A percentile compares a stretch with the other conserved stretches of the same genome.
Evolutionary conservation across 2,113 vertebrate species (phyloP).

Genomic region (Entomyzon cyanotis): DNA sequence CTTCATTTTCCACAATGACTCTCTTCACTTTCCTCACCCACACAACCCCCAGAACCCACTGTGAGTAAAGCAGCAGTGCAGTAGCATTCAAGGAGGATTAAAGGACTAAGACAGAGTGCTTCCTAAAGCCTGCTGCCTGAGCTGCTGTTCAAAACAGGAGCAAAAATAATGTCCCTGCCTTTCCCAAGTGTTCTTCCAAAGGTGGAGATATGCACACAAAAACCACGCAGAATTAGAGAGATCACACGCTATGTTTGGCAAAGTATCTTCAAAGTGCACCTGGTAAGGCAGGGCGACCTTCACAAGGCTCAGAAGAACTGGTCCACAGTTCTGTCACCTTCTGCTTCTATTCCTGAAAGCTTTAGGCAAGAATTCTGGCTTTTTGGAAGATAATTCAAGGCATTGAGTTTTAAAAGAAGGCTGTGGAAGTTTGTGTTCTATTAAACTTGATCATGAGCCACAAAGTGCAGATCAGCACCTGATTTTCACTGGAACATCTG

Average conservation of each 20-base stretch:
- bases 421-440: background rate
- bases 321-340: background rate
- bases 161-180: background rate
- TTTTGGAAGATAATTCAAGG: background rate
- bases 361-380: background rate
- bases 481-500: background rate
- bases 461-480: background rate
- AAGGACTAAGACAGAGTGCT: conserved; percentile 10
- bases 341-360: background rate
- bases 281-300: background rate
- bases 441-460: background rate
- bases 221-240: background rate
- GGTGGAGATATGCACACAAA: background rate
- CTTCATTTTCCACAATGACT: background rate
- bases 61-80: conserved; percentile 10
- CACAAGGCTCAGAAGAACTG: background rate
- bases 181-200: background rate
- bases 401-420: background rate
- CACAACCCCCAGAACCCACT: background rate
- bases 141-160: background rate
- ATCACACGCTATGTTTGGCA: background rate
- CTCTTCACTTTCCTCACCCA: background rate
- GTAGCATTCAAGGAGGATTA: conserved; percentile 46
- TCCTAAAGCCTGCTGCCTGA: background rate
- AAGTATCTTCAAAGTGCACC: background rate